A percentile compares a stretch with the other conserved stretches of the same genome.
Conservation (phyloP, 2,888 invertebrate species). For the Pandemis heparana region DNA sequence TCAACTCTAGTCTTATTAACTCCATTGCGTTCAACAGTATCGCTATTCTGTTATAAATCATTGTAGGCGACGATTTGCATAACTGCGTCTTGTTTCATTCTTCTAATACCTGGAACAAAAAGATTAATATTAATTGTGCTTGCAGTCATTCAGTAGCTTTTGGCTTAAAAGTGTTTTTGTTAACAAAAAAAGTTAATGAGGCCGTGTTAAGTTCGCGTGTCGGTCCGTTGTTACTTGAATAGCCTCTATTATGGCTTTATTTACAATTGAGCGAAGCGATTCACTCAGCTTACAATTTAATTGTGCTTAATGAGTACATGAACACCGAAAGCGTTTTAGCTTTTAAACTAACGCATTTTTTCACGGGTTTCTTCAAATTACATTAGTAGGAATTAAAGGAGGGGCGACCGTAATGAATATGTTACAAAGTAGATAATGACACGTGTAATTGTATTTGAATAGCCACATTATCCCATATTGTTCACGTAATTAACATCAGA, state of each 20-base stretch:
- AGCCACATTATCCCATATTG: conserved; percentile 42
- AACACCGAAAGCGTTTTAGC: conserved; percentile 30
- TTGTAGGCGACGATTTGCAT: conserved; percentile 51
- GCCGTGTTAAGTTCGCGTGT: conserved; percentile 62
- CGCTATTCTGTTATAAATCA: conserved; percentile 58
- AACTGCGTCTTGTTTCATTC: conserved; percentile 53
- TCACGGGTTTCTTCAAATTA: not conserved
- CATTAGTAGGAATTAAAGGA: no score
- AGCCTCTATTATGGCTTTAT: conserved; percentile 69
- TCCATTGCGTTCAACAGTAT: conserved; percentile 64
- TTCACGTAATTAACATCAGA: conserved; percentile 53
- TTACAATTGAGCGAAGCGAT: conserved; percentile 60
- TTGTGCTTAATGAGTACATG: conserved; percentile 34
- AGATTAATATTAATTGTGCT: conserved; percentile 53
- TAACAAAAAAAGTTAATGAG: conserved; percentile 59
- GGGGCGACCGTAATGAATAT: not conserved
- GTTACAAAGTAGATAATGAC: conserved; percentile 16
- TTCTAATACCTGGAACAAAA: conserved; percentile 72
- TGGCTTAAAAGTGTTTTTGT: conserved; percentile 52
- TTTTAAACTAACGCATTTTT: conserved; percentile 21
- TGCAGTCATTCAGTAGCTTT: conserved; percentile 61
- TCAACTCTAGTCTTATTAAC: conserved; percentile 71
- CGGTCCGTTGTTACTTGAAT: conserved; percentile 62
- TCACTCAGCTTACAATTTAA: conserved; percentile 42
- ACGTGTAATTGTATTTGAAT: conserved; percentile 37